Evolutionary conservation across 2,888 invertebrate genomes (phyloP), one percentile per base, ranked within the genome.

Genomic region (Amphipyra tragopoginis): DNA sequence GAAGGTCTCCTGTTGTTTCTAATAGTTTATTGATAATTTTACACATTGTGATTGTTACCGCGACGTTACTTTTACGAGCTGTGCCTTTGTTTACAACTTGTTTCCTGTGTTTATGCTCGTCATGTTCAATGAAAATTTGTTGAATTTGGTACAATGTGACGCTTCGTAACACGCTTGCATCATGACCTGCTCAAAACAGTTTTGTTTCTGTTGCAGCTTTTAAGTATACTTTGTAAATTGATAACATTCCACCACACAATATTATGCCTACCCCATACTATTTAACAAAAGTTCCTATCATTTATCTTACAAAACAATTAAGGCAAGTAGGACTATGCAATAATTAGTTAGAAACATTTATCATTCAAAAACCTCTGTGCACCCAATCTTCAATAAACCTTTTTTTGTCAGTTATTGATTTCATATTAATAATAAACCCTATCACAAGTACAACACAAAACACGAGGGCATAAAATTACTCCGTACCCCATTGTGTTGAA

Each of bases 31-130:
- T 79, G 81, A 79, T 80, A 77, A 81, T 83, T 75, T 79, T 71
- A 82, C 80, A 76, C 75, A 68, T 69, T 59, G 56, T 52, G 65
- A 80, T 83, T 76, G 79, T 79, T 81, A 74, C 72, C 75, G 65
- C 74, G 82, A 70, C 80, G 79, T 72, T 75, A 75, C 71, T 86
- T 90, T 90, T 85, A 89, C 82, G 86, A 89, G 81, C 84, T 80
- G 80, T 80, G 83, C 71, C 86, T 88, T 93, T 93, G 93, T 94
- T 93, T 94, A 93, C 90, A 91, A 89, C 77, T 90, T 87, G 90
- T 91, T 93, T 92, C 91, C 89, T 89, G 90, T 90, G 88, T 87
- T 87, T 89, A 86, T 85, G 84, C 83, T 85, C 82, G 84, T 87
- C 89, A 88, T 87, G 85, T 84, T 87, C 77, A 84, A 85, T 88